Evolutionary conservation across 2,888 invertebrate species (phyloP).

Genomic region (Drosophila recens): DNA sequence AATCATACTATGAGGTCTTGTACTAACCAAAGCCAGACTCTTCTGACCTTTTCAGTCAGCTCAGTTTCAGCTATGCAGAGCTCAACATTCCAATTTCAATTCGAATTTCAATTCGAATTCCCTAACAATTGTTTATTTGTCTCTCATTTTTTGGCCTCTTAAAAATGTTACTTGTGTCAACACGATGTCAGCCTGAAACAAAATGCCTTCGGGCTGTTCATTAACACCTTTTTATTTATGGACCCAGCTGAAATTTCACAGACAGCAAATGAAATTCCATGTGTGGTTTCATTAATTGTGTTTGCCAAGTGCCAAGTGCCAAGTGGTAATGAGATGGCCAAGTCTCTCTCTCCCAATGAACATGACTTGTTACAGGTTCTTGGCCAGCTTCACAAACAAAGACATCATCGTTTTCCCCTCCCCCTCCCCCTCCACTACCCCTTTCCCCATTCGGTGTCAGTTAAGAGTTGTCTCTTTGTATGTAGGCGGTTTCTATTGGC

Average conservation of each 20-base stretch:
- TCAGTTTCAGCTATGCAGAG: background rate
- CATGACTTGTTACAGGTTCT: constrained; percentile 71
- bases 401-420: constrained; percentile 38
- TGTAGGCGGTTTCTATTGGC: constrained; percentile 57
- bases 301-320: constrained; percentile 65
- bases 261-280: constrained; percentile 61
- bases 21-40: constrained; percentile 25
- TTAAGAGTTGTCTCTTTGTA: constrained; percentile 37
- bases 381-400: constrained; percentile 51
- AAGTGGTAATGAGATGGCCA: constrained; percentile 71
- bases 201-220: constrained; percentile 73
- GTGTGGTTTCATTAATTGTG: constrained; percentile 77
- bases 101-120: constrained; percentile 1
- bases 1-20: background rate
- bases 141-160: constrained; percentile 51
- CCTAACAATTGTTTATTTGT: constrained; percentile 70
- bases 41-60: constrained; percentile 48
- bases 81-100: constrained; percentile 55
- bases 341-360: constrained; percentile 17
- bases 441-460: background rate
- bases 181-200: constrained; percentile 70
- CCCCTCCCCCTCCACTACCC: background rate
- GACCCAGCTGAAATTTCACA: constrained; percentile 50
- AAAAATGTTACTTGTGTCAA: constrained; percentile 73
- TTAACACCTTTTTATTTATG: constrained; percentile 68